phyloP scores from a whole-genome alignment of 2,888 invertebrate genomes.

The Heliconius erato region DNA sequence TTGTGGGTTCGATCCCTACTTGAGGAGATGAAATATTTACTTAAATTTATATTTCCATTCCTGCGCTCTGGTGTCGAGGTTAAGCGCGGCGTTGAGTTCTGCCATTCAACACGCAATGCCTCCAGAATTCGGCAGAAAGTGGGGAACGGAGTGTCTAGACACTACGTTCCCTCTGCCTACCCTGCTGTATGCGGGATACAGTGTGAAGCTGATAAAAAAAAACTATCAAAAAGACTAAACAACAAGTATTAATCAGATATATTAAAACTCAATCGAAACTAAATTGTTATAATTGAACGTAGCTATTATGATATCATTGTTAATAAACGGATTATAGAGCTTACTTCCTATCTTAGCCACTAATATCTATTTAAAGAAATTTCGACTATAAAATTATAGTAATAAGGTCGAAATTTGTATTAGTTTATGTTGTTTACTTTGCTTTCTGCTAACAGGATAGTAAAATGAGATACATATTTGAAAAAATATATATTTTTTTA shows the following conservation, averaged over 20 bases:
- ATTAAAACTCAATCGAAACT: conserved; percentile 57
- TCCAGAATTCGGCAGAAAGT: too few species aligned
- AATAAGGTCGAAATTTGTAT: neutral
- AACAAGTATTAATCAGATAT: conserved; percentile 46
- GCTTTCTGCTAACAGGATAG: neutral
- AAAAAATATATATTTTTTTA: too few species aligned
- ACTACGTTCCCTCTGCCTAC: too few species aligned
- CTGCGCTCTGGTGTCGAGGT: too few species aligned
- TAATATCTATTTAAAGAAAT: conserved; percentile 16
- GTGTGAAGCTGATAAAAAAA: too few species aligned
- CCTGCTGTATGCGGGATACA: too few species aligned
- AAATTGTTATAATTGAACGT: conserved; percentile 69
- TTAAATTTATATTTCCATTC: too few species aligned
- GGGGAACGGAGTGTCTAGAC: too few species aligned
- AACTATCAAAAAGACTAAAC: neutral
- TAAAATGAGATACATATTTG: neutral
- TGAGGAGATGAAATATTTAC: too few species aligned
- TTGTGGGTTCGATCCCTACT: too few species aligned
- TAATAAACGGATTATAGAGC: conserved; percentile 66
- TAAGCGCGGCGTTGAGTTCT: too few species aligned
- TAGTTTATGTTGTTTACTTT: neutral
- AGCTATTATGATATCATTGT: conserved; percentile 60
- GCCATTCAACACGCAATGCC: too few species aligned
- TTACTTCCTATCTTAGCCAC: conserved; percentile 49
- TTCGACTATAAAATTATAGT: neutral